Evolutionary conservation across 2,888 invertebrate genomes (phyloP).

Genomic region (Taphrorychus bicolor): DNA sequence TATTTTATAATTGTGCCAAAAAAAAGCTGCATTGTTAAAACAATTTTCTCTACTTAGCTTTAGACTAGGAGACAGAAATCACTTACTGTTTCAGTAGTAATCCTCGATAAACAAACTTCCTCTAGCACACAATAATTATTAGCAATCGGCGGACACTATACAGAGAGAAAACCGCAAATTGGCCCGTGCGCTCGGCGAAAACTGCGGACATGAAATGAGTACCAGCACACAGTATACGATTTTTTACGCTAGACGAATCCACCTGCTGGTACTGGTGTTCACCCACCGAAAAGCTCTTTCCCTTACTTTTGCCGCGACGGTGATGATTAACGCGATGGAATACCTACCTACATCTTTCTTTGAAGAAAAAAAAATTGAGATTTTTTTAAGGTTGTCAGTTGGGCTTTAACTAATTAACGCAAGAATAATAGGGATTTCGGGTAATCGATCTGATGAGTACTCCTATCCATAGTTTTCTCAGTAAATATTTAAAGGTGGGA

Average conservation of each 20-base stretch:
- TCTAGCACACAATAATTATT: constrained; percentile 3
- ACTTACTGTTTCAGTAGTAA: background rate
- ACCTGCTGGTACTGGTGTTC: constrained; percentile 34
- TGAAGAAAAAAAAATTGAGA: constrained; percentile 6
- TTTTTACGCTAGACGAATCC: constrained; percentile 32
- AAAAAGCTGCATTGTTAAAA: too few relatives aligned
- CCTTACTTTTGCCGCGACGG: constrained; percentile 17
- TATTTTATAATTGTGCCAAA: too few relatives aligned
- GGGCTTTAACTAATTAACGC: constrained; percentile 17
- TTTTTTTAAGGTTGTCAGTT: constrained; percentile 10
- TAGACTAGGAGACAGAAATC: too few relatives aligned
- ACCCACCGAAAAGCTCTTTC: constrained; percentile 35
- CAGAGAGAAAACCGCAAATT: constrained; percentile 5
- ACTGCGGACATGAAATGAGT: constrained; percentile 2
- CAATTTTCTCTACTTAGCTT: too few relatives aligned
- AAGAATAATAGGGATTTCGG: too few relatives aligned
- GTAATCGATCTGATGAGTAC: too few relatives aligned
- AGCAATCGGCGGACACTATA: background rate
- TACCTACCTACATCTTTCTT: too few relatives aligned
- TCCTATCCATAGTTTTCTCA: too few relatives aligned
- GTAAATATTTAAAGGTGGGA: too few relatives aligned
- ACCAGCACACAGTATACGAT: constrained; percentile 3
- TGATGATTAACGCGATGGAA: constrained; percentile 12
- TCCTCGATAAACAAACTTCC: background rate
- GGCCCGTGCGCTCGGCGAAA: constrained; percentile 12